Evolutionary conservation across 2,797 vertebrate genomes (phyloP).

Genomic region (Notoglanidium macrostoma): DNA sequence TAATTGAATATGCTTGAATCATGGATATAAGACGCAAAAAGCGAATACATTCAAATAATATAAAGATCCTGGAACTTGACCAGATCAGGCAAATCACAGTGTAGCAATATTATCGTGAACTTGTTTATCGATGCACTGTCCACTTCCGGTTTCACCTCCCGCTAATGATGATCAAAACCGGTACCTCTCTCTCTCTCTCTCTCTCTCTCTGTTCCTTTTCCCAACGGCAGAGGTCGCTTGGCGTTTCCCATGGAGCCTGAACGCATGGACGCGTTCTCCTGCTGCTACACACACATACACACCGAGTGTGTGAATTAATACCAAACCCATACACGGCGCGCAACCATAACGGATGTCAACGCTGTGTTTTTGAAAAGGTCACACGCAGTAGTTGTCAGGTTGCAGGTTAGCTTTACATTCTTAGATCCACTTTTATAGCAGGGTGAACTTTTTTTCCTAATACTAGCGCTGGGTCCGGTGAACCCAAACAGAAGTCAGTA

Average conservation of each 20-base stretch:
- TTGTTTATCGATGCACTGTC: not conserved
- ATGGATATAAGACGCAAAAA: not conserved
- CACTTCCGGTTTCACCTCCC: not conserved
- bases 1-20: not conserved
- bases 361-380: slow-evolving; percentile 2
- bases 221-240: slow-evolving; percentile 78
- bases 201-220: slow-evolving; percentile 56
- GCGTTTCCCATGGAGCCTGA: slow-evolving; percentile 62
- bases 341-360: not conserved
- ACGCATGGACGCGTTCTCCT: slow-evolving; percentile 67
- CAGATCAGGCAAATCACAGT: not conserved
- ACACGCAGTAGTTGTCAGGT: slow-evolving; percentile 5
- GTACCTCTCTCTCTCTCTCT: not conserved
- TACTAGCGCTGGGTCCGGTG: not conserved
- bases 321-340: slow-evolving; percentile 10
- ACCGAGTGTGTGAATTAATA: not conserved
- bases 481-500: not conserved
- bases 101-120: not conserved
- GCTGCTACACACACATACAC: slow-evolving; percentile 51
- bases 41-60: not conserved
- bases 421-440: not conserved
- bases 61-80: not conserved
- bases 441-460: slow-evolving; percentile 44
- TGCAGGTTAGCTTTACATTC: not conserved
- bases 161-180: not conserved